Base-by-base conservation (phyloP, 2,888 invertebrate species). In the Drosophila neotestacea region DNA sequence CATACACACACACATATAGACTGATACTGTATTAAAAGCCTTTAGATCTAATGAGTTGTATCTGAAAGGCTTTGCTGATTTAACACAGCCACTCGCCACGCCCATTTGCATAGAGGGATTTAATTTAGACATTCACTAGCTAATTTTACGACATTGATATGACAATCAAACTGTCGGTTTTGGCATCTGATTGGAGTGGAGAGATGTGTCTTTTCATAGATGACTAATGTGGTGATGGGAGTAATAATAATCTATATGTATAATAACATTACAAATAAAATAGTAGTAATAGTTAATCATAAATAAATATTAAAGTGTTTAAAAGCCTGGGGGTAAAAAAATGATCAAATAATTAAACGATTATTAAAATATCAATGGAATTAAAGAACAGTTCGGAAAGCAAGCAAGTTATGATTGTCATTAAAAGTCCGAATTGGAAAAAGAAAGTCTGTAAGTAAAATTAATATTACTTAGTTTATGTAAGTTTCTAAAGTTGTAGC, bases 111-210 rank as follows among this genome's bases (percentile, higher is more conserved):
- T 46, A 10, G 41, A 44, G 22, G 39, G 64, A 58, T 56, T 77
- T 66, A 56, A 54, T 32, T 64, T 48, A 78, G 55, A 68, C 78
- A 72, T 64, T 68, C 61, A 59, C 64, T 61, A 64, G 22, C 28
- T 11, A 61, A 74, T 70, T 65, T 63, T 32, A 56, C 27, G 67
- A 48, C 66, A 77, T 77, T 73, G 74, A 75, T 66, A 59, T 66
- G 71, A 58, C 63, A 79, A 51, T 42, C 63, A 48, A 60, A 41
- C 27, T 63, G 68, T 78, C 56, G 59, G 55, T 39, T 62, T 61
- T 47, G n/a, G 22, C 4, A 27, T 7, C n/a, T 22, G 34, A 55
- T 28, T 38, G 9, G 9, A 7, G 7, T 6, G 11, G 39, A 22
- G 22, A 13, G 50, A 32, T 51, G 47, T 5, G 39, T 16, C 13